Percentiles rank a stretch among this genome's conserved stretches.
phyloP scores from a whole-genome alignment of 2,888 invertebrate genomes.

The Apocheima hispidaria region DNA sequence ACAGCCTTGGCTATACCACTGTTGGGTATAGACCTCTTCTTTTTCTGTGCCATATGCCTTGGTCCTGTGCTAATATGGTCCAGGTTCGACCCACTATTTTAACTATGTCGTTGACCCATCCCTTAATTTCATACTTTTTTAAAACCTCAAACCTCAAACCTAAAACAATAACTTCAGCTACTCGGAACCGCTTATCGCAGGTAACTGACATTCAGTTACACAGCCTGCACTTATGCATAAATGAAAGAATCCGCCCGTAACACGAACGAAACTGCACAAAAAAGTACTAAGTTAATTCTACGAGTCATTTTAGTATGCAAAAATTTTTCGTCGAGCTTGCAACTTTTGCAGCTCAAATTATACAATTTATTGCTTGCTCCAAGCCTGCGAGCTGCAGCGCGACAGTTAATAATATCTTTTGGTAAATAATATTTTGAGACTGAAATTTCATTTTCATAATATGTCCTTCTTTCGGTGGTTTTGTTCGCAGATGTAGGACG shows the following conservation, averaged over 20 bases:
- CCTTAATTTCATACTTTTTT: neutral
- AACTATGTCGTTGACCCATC: too few species aligned
- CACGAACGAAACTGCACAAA: slow-evolving; percentile 29
- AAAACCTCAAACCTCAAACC: neutral
- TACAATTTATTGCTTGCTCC: slow-evolving; percentile 29
- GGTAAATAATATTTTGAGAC: slow-evolving; percentile 9
- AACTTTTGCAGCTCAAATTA: slow-evolving; percentile 34
- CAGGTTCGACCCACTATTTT: too few species aligned
- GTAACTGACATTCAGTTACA: slow-evolving; percentile 18
- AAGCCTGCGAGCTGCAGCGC: slow-evolving; percentile 16
- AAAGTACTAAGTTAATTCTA: slow-evolving; percentile 30
- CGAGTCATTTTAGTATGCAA: slow-evolving; percentile 34
- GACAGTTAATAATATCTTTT: slow-evolving; percentile 22
- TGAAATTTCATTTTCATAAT: neutral
- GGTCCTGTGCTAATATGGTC: too few species aligned
- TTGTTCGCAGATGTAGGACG: too few species aligned
- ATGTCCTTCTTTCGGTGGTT: too few species aligned
- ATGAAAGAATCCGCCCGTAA: slow-evolving; percentile 17
- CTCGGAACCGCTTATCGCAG: slow-evolving; percentile 2
- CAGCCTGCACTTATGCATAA: slow-evolving; percentile 25
- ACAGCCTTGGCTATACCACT: too few species aligned
- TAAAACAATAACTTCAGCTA: neutral
- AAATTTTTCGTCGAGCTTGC: slow-evolving; percentile 33
- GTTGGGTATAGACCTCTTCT: too few species aligned
- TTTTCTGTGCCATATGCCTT: too few species aligned